Percentiles rank a stretch among this genome's conserved stretches.
phyloP scores from a whole-genome alignment of 2,888 invertebrate genomes.

The Dynastes hyllus region DNA sequence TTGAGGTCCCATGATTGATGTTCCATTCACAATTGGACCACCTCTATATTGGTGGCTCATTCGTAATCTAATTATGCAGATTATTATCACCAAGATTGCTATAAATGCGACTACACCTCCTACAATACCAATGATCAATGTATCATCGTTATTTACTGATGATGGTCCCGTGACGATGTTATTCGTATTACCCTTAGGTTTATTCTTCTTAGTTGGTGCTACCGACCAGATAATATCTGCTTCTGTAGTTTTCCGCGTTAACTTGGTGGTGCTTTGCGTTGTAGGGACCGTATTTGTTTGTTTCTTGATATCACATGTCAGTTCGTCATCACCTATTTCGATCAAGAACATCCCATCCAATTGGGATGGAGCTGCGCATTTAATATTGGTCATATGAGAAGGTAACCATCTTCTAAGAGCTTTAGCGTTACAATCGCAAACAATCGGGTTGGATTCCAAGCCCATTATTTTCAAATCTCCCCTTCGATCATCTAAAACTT shows the following conservation, averaged over 20 bases:
- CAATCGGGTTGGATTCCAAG: constrained; percentile 85
- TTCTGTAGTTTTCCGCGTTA: constrained; percentile 80
- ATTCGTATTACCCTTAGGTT: constrained; percentile 71
- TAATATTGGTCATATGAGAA: constrained; percentile 75
- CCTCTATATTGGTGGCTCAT: constrained; percentile 79
- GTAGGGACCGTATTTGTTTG: constrained; percentile 74
- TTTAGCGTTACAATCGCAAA: constrained; percentile 89
- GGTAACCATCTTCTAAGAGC: constrained; percentile 87
- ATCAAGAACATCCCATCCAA: constrained; percentile 80
- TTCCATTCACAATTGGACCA: constrained; percentile 79
- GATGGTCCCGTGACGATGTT: constrained; percentile 75
- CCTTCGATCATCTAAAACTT: constrained; percentile 86
- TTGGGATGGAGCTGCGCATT: constrained; percentile 81
- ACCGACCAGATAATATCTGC: constrained; percentile 94
- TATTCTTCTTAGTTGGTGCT: constrained; percentile 79
- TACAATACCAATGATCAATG: constrained; percentile 95
- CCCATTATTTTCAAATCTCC: constrained; percentile 84
- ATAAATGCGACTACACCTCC: constrained; percentile 95
- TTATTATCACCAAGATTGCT: constrained; percentile 89
- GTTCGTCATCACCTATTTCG: constrained; percentile 86
- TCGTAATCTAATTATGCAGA: constrained; percentile 83
- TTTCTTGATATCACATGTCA: constrained; percentile 83
- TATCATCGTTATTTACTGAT: constrained; percentile 88
- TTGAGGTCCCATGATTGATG: constrained; percentile 59
- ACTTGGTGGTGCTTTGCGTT: constrained; percentile 70